Evolutionary conservation across 2,888 invertebrate species (phyloP), one percentile per base, ranked within the genome.

Genomic region (Hydraecia micacea): DNA sequence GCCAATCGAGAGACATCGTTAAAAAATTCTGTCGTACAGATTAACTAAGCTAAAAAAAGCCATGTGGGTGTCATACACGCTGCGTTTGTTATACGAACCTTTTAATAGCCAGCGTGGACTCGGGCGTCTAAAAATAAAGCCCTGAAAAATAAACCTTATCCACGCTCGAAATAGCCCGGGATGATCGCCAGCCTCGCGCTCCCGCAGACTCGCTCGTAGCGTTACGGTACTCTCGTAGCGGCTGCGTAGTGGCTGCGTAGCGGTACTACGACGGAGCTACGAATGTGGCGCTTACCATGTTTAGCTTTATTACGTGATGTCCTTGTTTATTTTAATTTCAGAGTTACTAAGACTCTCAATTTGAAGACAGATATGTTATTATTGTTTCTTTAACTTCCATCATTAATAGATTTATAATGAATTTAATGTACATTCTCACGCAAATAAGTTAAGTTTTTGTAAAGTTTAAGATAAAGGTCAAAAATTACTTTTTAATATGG

Each of bases 201-300:
- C n/a, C 25, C 36, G 49, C 62, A 49, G 68, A 39, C 55, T 58
- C 75, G 46, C 71, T 65, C 84, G 87, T 85, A 84, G 87, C 84
- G 11, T 0, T 0, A 3, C 42, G 83, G 78, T 75, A 86, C 86
- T 83, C 62, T 52, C 86, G 86, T 86, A 84, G 79, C 75, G 67
- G 39, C 58, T 36, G 62, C 86, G 86, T 86, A 84, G 79, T 72
- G 67, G 39, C 58, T 36, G 62, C 84, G 87, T 75, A 78, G 73
- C 73, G 42, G 21, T 49, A 36, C 85, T 86, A 79, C 84, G 84
- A 63, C 18, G 25, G 28, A 9, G 60, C 49, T 69, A 80, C 66
- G 65, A 36, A 46, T 9, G 28, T 9, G 4, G 5, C 18, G 46
- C 39, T 49, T 32, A 52, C 18, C 21, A 9, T 15, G 28, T 36